These are phyloP conservation scores for Anarrhichthys ocellatus DNA, from an alignment of 2,113 vertebrate species.

Conservation along the genomic window DNA sequence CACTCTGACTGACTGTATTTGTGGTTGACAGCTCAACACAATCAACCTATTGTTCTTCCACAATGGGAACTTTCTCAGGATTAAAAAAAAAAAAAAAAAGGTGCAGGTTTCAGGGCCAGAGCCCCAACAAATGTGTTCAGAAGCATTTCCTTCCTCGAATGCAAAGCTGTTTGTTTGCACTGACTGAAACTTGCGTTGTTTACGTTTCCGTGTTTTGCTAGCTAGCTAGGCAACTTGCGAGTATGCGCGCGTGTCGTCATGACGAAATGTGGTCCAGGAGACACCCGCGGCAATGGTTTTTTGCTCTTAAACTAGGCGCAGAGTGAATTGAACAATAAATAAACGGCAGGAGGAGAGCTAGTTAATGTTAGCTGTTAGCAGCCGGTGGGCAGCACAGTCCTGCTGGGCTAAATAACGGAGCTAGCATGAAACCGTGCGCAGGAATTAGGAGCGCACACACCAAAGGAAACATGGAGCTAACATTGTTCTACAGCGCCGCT, in stretches of 20 bases:
- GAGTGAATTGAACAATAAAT: too few relatives aligned
- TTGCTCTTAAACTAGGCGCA: too few relatives aligned
- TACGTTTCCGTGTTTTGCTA: not conserved
- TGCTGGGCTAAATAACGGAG: too few relatives aligned
- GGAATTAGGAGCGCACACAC: not conserved
- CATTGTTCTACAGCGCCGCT: not conserved
- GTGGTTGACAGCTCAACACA: not conserved
- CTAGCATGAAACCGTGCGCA: too few relatives aligned
- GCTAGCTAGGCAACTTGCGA: not conserved
- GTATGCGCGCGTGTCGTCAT: too few relatives aligned
- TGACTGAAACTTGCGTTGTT: not conserved
- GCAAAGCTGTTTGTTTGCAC: not conserved
- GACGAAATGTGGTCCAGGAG: too few relatives aligned
- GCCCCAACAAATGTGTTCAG: not conserved
- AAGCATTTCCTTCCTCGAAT: not conserved
- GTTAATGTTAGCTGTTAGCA: too few relatives aligned
- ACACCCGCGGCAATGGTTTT: too few relatives aligned
- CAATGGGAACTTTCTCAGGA: not conserved
- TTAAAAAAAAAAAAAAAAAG: conserved; percentile 6
- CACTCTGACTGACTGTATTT: not conserved
- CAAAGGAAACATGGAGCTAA: not conserved
- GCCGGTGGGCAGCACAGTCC: too few relatives aligned
- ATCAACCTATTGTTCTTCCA: conserved; percentile 30
- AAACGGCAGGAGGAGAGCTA: too few relatives aligned
- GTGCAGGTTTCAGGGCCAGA: not conserved